Base-by-base conservation (phyloP, 2,113 vertebrate species). In the Bufo bufo region DNA sequence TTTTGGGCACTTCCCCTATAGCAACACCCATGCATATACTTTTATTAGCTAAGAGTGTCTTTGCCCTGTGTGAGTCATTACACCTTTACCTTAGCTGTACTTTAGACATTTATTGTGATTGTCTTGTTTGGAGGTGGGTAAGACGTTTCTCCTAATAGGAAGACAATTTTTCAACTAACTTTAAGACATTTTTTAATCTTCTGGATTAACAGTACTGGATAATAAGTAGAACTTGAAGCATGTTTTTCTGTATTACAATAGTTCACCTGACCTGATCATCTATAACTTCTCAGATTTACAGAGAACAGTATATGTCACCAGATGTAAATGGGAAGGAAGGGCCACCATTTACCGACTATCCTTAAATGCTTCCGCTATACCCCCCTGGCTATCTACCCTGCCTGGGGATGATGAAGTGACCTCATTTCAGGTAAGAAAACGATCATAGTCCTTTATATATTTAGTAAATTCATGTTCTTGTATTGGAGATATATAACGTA, bases 301-400 rank as follows among this genome's bases (percentile, higher is more conserved):
- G 65, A 92, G 97, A 12, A 99, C 97, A 0, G 96, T 99, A 63
- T 98, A 96, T 33, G 82, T 99, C 90, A 98, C 96, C 89, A 98
- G 95, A 92, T 93, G 96, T 93, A 95, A 96, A 90, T 93, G 91
- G 9, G 95, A 94, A 87, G 93, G 93, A 43, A 94, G 92, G 45
- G 92, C 95, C 0, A 93, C 96, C 1, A 88, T 98, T 89, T 99
- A 99, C 93, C 95, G 97, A 88, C 96, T 97, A 91, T 98, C 98
- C 0, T 95, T 98, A 77, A 98, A 97, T 23, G 92, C 95, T 94
- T 98, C 94, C 43, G 91, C 95, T 71, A 95, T 95, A 0, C 93
- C 95, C 0, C 97, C 98, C 0, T 99, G 98, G 98, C 97, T 96
- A 90, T 91, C 83, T 2, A 95, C 96, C 91, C 92, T 95, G 65